A percentile compares a stretch with the other conserved stretches of the same genome.
Evolutionary conservation across 2,888 invertebrate species (phyloP).

Genomic region (Ichneumoninae sp.): DNA sequence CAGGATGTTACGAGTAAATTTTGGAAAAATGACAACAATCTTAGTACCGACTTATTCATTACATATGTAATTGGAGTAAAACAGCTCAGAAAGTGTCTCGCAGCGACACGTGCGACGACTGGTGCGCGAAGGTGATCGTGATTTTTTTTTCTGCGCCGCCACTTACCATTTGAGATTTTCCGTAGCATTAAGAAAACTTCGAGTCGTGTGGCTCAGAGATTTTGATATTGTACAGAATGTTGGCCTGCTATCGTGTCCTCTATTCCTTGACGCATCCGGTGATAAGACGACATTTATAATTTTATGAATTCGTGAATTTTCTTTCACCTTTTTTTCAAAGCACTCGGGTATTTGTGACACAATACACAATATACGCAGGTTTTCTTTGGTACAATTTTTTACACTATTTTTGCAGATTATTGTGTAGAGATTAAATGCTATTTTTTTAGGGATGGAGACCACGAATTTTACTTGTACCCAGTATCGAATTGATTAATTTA

Average conservation of each 20-base stretch:
- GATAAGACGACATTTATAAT: slow-evolving; percentile 18
- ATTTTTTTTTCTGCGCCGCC: neutral
- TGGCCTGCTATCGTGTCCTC: neutral
- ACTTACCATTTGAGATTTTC: slow-evolving; percentile 59
- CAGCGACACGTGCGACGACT: neutral
- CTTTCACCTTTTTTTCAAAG: neutral
- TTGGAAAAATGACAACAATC: neutral
- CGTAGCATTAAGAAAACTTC: slow-evolving; percentile 3
- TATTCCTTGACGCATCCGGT: slow-evolving; percentile 2
- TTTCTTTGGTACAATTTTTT: neutral
- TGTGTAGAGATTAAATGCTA: neutral
- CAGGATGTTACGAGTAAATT: neutral
- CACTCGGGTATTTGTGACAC: neutral
- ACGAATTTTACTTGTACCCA: neutral
- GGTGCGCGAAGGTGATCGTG: slow-evolving; percentile 1
- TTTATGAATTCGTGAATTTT: neutral
- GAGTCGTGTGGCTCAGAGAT: neutral
- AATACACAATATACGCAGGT: neutral
- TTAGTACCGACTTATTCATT: neutral
- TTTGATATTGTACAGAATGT: slow-evolving; percentile 10
- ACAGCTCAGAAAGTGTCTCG: neutral
- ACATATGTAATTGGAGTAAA: neutral
- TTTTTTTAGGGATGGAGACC: neutral
- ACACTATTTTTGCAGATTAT: neutral
- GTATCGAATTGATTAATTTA: neutral